Conservation (phyloP, 2,113 vertebrate species). For the Crotalus helleri region DNA sequence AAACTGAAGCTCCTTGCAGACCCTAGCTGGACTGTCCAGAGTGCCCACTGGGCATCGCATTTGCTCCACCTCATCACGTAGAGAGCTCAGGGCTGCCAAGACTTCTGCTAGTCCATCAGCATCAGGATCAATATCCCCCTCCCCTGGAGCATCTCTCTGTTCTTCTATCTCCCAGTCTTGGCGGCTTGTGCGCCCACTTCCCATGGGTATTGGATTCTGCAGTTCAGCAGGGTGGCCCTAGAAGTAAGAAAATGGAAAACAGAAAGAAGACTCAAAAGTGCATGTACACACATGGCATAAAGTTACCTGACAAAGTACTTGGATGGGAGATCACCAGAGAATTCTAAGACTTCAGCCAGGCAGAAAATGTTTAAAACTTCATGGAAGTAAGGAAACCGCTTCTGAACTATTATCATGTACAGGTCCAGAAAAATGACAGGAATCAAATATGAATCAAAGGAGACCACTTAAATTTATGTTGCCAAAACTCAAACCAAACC, state of each 20-base stretch:
- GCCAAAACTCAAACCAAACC: neutral
- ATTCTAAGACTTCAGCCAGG: neutral
- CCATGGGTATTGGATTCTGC: conserved; percentile 68
- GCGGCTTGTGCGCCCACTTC: conserved; percentile 66
- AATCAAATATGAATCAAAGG: neutral
- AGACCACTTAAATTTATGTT: neutral
- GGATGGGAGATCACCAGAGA: neutral
- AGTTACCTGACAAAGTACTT: neutral
- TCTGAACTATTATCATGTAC: neutral
- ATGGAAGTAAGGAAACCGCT: neutral
- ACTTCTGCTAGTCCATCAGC: conserved; percentile 86
- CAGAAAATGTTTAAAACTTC: neutral
- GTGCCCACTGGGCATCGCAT: conserved; percentile 82
- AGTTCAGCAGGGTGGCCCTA: conserved; percentile 77
- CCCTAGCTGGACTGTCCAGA: conserved; percentile 80
- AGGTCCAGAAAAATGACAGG: neutral
- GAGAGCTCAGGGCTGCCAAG: conserved; percentile 80
- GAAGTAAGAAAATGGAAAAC: neutral
- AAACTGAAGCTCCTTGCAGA: conserved; percentile 86
- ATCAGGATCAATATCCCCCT: conserved; percentile 49
- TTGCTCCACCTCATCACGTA: conserved; percentile 83
- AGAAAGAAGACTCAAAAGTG: no score
- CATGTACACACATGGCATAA: neutral
- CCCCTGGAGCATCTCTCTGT: conserved; percentile 24
- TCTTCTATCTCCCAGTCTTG: conserved; percentile 51